A percentile compares a stretch with the other conserved stretches of the same genome.
Evolutionary conservation across 2,113 vertebrate species (phyloP).

Genomic region (Motacilla alba): DNA sequence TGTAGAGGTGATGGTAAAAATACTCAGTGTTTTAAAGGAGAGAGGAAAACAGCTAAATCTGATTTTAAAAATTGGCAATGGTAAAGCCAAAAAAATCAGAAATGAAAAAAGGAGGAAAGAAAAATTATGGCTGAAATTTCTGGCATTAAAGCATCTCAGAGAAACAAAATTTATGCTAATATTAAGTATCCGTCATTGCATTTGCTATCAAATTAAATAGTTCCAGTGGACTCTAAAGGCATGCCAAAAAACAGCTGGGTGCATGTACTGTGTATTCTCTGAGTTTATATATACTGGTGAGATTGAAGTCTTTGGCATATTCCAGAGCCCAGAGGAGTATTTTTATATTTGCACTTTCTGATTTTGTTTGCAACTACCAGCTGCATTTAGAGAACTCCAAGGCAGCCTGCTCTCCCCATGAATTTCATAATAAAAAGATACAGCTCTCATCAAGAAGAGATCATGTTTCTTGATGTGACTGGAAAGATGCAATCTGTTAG

Average conservation of each 20-base stretch:
- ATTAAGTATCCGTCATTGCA: not conserved
- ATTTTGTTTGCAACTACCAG: conserved; percentile 8
- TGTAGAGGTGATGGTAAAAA: not conserved
- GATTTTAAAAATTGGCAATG: not conserved
- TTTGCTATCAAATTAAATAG: conserved; percentile 32
- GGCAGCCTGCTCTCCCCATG: not conserved
- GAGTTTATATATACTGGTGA: conserved; percentile 33
- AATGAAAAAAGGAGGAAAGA: not conserved
- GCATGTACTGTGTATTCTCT: not conserved
- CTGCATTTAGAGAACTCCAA: not conserved
- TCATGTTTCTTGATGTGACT: not conserved
- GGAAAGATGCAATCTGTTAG: not conserved
- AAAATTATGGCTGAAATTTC: conserved; percentile 13
- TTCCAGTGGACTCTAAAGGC: not conserved
- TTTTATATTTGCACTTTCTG: conserved; percentile 7
- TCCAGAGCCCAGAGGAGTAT: not conserved
- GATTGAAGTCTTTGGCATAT: conserved; percentile 23
- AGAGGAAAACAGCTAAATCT: not conserved
- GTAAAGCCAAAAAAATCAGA: not conserved
- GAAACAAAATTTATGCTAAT: conserved; percentile 12
- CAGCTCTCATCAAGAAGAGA: not conserved
- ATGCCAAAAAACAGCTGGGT: conserved; percentile 11
- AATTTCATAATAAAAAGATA: not conserved
- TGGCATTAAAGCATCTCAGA: not conserved
- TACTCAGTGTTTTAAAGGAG: not conserved